phyloP scores from a whole-genome alignment of 2,888 invertebrate genomes.

The Lasioglossum figueresi region DNA sequence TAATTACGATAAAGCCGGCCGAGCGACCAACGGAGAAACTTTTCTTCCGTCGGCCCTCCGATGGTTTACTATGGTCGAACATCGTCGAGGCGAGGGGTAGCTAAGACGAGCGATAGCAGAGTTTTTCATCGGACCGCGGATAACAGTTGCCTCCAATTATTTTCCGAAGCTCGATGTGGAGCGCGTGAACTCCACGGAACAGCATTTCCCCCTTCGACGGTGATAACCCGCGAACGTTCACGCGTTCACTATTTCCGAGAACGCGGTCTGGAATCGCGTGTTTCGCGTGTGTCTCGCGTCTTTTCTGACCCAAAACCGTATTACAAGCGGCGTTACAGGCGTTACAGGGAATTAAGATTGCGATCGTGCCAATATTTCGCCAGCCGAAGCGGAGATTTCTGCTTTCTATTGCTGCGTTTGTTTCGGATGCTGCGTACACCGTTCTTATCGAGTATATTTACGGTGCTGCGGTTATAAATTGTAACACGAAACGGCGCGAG shows the following conservation, averaged over 20 bases:
- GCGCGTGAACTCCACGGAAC: not conserved
- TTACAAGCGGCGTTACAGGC: not conserved
- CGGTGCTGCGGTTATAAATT: not conserved
- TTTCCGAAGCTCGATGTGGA: not conserved
- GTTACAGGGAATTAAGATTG: not conserved
- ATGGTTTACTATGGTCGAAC: slow-evolving; percentile 39
- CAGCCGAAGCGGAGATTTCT: not conserved
- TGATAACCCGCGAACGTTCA: slow-evolving; percentile 22
- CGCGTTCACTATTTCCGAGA: slow-evolving; percentile 8
- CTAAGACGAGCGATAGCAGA: slow-evolving; percentile 15
- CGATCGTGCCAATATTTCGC: not conserved
- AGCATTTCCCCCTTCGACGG: not conserved
- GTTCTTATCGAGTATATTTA: not conserved
- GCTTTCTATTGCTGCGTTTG: not conserved
- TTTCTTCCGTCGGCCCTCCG: slow-evolving; percentile 27
- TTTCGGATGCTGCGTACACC: not conserved
- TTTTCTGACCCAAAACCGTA: slow-evolving; percentile 20
- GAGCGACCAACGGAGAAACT: slow-evolving; percentile 16
- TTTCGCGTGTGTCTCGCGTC: not conserved
- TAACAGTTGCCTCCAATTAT: slow-evolving; percentile 36
- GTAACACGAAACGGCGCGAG: not conserved
- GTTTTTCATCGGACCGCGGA: slow-evolving; percentile 41
- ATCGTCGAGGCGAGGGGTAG: not conserved
- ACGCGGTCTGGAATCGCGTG: slow-evolving; percentile 20
- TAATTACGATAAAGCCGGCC: slow-evolving; percentile 67